phyloP scores from a whole-genome alignment of 2,888 invertebrate species.

The Noctua comes region DNA sequence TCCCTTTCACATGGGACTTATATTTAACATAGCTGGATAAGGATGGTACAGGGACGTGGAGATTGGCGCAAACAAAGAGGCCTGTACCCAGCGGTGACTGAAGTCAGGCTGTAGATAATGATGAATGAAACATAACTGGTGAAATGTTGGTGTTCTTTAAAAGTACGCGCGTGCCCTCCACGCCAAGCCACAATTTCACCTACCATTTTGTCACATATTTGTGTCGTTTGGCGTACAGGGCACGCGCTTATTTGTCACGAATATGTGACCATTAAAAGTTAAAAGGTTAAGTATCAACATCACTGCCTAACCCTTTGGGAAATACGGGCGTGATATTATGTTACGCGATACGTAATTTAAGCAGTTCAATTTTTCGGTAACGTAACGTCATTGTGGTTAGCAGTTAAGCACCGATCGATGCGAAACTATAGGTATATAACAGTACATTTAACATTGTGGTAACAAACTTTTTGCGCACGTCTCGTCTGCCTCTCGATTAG shows the following conservation, averaged over 20 bases:
- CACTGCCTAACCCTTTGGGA: background rate
- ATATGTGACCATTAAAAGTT: no score
- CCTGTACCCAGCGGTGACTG: background rate
- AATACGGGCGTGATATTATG: background rate
- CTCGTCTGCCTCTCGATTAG: slow-evolving; percentile 45
- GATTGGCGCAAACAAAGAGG: background rate
- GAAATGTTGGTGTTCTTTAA: background rate
- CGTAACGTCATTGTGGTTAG: slow-evolving; percentile 16
- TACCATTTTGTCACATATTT: no score
- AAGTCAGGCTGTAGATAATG: background rate
- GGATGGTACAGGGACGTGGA: background rate
- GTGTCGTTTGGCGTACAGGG: no score
- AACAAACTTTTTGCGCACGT: slow-evolving; percentile 53
- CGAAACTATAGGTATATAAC: slow-evolving; percentile 56
- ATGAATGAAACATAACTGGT: background rate
- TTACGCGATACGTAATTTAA: slow-evolving; percentile 19
- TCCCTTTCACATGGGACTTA: background rate
- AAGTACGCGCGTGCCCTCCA: no score
- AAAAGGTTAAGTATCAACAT: background rate
- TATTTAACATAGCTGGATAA: background rate
- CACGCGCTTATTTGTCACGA: no score
- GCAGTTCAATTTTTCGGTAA: slow-evolving; percentile 30
- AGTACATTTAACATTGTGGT: slow-evolving; percentile 57
- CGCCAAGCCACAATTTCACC: no score
- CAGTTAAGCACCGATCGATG: slow-evolving; percentile 31